phyloP scores from a whole-genome alignment of 1,140 invertebrate genomes.

The Stegodyphus mimosarum region DNA sequence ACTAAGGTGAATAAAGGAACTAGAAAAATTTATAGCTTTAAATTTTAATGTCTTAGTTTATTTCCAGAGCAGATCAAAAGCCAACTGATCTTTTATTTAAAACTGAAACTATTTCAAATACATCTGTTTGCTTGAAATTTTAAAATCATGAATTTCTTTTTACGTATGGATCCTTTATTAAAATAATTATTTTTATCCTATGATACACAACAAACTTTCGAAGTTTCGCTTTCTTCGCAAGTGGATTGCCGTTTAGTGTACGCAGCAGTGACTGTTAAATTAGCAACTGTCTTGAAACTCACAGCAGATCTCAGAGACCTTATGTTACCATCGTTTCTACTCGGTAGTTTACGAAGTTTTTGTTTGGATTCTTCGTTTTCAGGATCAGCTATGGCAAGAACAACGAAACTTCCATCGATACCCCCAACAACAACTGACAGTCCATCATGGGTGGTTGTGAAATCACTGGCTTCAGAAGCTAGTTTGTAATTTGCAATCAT shows the following conservation, averaged over 20 bases:
- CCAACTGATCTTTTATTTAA: too few relatives aligned
- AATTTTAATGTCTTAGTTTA: too few relatives aligned
- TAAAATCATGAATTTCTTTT: too few relatives aligned
- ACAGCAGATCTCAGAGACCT: conserved; percentile 9
- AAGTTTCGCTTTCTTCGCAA: conserved; percentile 43
- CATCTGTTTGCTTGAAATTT: too few relatives aligned
- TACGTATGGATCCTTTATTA: too few relatives aligned
- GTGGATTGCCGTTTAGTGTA: conserved; percentile 38
- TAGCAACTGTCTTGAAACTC: conserved; percentile 43
- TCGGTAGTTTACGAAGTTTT: conserved; percentile 76
- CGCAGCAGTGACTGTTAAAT: conserved; percentile 32
- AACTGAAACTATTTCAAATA: too few relatives aligned
- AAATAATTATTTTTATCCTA: not conserved
- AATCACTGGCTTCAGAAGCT: conserved; percentile 88
- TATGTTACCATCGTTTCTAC: conserved; percentile 34
- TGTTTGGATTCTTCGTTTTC: conserved; percentile 73
- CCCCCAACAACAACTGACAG: conserved; percentile 85
- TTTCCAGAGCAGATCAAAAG: too few relatives aligned
- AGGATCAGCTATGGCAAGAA: conserved; percentile 90
- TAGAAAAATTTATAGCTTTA: too few relatives aligned
- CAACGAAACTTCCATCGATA: conserved; percentile 92
- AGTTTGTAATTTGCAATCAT: conserved; percentile 93
- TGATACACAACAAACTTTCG: conserved; percentile 12
- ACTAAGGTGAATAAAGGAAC: too few relatives aligned
- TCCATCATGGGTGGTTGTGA: conserved; percentile 82